These are phyloP conservation scores for Drosophila diplacantha DNA, from an alignment of 2,888 invertebrate species.

Conservation along the genomic window DNA sequence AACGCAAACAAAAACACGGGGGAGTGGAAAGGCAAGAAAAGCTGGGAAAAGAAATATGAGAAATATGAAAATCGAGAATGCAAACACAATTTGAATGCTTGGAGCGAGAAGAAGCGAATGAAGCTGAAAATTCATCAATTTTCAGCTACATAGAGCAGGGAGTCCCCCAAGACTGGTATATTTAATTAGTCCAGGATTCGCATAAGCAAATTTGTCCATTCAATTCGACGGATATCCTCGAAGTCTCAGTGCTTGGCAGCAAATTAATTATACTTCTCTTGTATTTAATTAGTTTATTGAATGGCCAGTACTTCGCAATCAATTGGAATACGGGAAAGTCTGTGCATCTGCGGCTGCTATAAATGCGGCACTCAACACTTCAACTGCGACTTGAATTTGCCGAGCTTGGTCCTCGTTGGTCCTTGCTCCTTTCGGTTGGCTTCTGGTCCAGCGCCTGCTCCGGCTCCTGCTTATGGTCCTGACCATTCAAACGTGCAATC, in stretches of 20 bases:
- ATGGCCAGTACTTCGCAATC: conserved; percentile 35
- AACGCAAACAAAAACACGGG: conserved; percentile 21
- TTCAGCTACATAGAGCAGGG: conserved; percentile 13
- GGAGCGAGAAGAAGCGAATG: conserved; percentile 24
- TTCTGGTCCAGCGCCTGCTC: conserved; percentile 8
- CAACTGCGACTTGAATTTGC: conserved; percentile 23
- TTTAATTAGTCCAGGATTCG: conserved; percentile 29
- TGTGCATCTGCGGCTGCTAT: conserved; percentile 36
- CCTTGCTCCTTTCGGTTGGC: conserved; percentile 1
- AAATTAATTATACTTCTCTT: conserved; percentile 40
- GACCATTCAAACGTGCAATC: conserved; percentile 67
- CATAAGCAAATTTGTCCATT: conserved; percentile 25
- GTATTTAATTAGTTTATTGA: conserved; percentile 43
- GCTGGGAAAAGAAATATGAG: conserved; percentile 28
- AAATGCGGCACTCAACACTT: conserved; percentile 44
- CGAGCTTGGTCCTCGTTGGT: conserved; percentile 9
- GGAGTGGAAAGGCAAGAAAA: conserved; percentile 1
- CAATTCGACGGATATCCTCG: conserved; percentile 13
- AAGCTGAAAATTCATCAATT: conserved; percentile 36
- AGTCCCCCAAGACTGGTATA: conserved; percentile 2
- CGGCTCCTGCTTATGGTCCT: background rate
- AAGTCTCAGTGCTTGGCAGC: conserved; percentile 3
- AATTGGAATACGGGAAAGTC: conserved; percentile 23
- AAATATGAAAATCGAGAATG: conserved; percentile 37
- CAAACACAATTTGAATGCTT: conserved; percentile 39